phyloP scores from a whole-genome alignment of 2,888 invertebrate species.

The Aethes cnicana region DNA sequence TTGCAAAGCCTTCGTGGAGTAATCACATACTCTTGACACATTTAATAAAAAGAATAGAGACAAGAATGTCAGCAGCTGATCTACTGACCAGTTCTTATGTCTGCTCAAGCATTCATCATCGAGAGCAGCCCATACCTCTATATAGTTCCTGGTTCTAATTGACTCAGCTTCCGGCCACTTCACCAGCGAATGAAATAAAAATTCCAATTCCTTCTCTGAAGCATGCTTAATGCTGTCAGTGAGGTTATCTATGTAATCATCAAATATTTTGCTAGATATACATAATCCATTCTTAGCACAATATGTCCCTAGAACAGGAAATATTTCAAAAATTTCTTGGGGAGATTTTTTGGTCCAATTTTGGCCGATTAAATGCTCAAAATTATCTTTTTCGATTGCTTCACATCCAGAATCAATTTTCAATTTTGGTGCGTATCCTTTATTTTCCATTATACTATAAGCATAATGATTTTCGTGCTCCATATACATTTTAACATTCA shows the following conservation, averaged over 20 bases:
- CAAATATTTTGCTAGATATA: constrained; percentile 64
- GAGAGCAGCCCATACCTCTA: constrained; percentile 85
- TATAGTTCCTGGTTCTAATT: constrained; percentile 81
- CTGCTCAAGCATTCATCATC: constrained; percentile 84
- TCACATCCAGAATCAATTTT: constrained; percentile 33
- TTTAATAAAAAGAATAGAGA: constrained; percentile 85
- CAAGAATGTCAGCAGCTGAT: constrained; percentile 81
- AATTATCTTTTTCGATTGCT: constrained; percentile 43
- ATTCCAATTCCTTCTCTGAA: constrained; percentile 80
- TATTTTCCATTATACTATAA: constrained; percentile 60
- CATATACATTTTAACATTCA: constrained; percentile 56
- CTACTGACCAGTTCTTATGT: constrained; percentile 71
- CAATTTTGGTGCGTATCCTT: constrained; percentile 55
- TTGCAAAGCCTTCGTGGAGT: constrained; percentile 75
- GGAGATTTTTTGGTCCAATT: constrained; percentile 54
- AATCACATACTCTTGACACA: constrained; percentile 80
- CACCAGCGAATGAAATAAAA: constrained; percentile 74
- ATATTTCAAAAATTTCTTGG: constrained; percentile 52
- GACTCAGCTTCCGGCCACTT: constrained; percentile 78
- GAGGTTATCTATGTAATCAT: constrained; percentile 63
- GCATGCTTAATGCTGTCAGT: constrained; percentile 80
- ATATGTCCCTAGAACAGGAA: constrained; percentile 57
- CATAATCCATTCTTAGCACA: constrained; percentile 55
- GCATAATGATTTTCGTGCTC: constrained; percentile 73
- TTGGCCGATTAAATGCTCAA: constrained; percentile 46